Conservation (phyloP, 2,888 invertebrate genomes). For the Drosophila atripex region DNA sequence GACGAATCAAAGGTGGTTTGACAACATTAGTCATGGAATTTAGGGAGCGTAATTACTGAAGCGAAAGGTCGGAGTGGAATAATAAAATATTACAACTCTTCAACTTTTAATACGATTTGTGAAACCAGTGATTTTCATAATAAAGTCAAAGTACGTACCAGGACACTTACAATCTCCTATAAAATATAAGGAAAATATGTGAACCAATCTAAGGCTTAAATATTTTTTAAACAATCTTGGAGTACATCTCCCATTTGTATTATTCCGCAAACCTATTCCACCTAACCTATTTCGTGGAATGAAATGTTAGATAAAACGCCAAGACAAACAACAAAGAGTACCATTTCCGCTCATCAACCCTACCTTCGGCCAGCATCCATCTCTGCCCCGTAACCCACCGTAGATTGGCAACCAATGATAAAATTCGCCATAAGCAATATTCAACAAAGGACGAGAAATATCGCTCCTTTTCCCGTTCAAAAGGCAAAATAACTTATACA, state of each 20-base stretch:
- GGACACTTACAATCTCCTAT: not conserved
- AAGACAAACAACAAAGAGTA: conserved; percentile 59
- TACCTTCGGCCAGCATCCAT: not conserved
- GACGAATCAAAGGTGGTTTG: conserved; percentile 43
- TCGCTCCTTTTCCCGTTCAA: conserved; percentile 21
- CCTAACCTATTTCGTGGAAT: not conserved
- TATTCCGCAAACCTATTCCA: conserved; percentile 7
- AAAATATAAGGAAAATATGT: not conserved
- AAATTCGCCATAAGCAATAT: conserved; percentile 65
- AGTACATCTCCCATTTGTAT: not conserved
- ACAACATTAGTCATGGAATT: conserved; percentile 43
- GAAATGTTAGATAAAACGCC: conserved; percentile 45
- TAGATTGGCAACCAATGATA: conserved; percentile 66
- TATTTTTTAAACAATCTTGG: no score
- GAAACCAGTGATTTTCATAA: conserved; percentile 19
- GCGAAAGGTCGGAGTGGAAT: conserved; percentile 33
- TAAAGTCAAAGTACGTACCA: not conserved
- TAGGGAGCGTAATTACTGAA: conserved; percentile 35
- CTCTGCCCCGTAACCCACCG: conserved; percentile 1
- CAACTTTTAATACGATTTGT: conserved; percentile 26
- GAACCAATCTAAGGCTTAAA: no score
- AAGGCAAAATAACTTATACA: conserved; percentile 21
- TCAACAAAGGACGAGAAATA: conserved; percentile 56
- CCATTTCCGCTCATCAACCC: conserved; percentile 68
- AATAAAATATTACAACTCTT: conserved; percentile 11